Base-by-base conservation (phyloP, 2,888 invertebrate species). In the Scaptomyza polygonia region DNA sequence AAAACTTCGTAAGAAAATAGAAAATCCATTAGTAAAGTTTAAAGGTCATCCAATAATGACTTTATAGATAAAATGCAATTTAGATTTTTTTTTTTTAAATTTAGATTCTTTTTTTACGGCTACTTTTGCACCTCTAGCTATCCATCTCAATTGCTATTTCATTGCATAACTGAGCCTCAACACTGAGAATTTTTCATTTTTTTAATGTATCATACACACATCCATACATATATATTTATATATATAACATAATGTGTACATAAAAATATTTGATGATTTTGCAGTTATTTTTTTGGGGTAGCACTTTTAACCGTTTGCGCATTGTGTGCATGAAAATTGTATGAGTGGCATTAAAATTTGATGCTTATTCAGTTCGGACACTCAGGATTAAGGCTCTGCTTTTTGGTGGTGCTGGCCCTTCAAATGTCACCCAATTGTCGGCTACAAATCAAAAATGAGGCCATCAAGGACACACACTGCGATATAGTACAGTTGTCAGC, bases 321-420 rank as follows among this genome's bases (percentile, higher is more conserved):
- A 81, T 77, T 81, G 85, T 72, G 67, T 65, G 86, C 59, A 74
- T 78, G 86, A 82, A 70, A 85, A 80, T 66, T 85, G 81, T 81
- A 81, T 87, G 88, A 85, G 73, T 65, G 42, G 86, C 86, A 88
- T 88, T 82, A 82, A 82, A 88, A 86, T 83, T 88, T 86, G 67
- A 82, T 88, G 86, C 58, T 56, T 57, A 64, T 66, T 78, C 58
- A 49, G 52, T 44, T 45, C 55, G 25, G 51, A 18, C 14, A 14
- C 36, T 36, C 36, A 14, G 36, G 36, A 14, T 14, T 6, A 36
- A 36, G 6, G 67, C 8, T 32, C 27, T n/a, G n/a, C n/a, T 21
- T 29, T 4, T 30, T 34, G 30, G 42, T n/a, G n/a, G 30, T 8
- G 16, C 14, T 16, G 18, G 12, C 52, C 5, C 34, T 30, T 30